A percentile compares a stretch with the other conserved stretches of the same genome.
Evolutionary conservation across 2,888 invertebrate species (phyloP).

Genomic region (Pilophorus perplexus): DNA sequence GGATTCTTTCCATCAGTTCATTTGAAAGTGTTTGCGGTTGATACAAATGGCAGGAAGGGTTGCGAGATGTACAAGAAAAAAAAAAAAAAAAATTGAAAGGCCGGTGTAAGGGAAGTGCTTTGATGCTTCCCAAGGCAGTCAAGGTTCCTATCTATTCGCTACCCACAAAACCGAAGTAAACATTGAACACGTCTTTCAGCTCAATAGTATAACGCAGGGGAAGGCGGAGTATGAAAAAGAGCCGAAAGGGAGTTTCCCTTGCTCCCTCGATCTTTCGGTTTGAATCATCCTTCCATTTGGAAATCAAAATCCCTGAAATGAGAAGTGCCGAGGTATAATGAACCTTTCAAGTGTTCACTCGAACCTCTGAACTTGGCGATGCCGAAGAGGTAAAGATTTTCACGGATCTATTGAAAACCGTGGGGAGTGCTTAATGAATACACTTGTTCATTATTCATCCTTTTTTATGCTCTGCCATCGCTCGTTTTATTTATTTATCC

Average conservation of each 20-base stretch:
- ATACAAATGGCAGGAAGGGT: background rate
- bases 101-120: slow-evolving; percentile 13
- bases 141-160: slow-evolving; percentile 13
- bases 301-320: slow-evolving; percentile 36
- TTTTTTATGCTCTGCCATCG: background rate
- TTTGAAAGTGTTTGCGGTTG: slow-evolving; percentile 26
- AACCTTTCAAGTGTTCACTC: slow-evolving; percentile 35
- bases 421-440: slow-evolving; percentile 8
- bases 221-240: background rate
- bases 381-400: slow-evolving; percentile 13
- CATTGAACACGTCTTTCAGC: slow-evolving; percentile 30
- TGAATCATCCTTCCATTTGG: slow-evolving; percentile 38
- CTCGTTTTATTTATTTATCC: background rate
- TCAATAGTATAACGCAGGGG: slow-evolving; percentile 19
- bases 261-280: slow-evolving; percentile 27
- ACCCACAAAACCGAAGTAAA: slow-evolving; percentile 27
- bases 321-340: slow-evolving; percentile 20
- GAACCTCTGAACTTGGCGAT: slow-evolving; percentile 27
- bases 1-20: no score
- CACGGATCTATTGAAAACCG: slow-evolving; percentile 12
- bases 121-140: slow-evolving; percentile 11
- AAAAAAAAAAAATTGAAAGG: background rate
- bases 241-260: slow-evolving; percentile 19
- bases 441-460: background rate
- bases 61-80: slow-evolving; percentile 6